Base-by-base conservation (phyloP, 2,797 vertebrate genomes). In the Karalla daura region DNA sequence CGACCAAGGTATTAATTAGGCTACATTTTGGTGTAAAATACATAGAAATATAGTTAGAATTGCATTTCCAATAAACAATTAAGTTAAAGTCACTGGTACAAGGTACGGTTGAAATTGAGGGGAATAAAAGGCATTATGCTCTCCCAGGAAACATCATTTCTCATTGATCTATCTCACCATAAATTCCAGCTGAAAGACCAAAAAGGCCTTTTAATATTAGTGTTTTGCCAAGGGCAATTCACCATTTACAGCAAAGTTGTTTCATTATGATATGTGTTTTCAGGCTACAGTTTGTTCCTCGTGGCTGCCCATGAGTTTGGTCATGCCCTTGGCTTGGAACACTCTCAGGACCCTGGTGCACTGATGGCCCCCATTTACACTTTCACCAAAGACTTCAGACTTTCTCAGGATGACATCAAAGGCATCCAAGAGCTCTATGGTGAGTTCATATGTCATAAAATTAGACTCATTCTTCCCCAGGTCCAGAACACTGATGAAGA, bases 231-330 rank as follows among this genome's bases (percentile, higher is more conserved):
- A 18, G 25, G 8, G 5, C 9, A 2, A 27, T 21, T 21, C 21
- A 20, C 25, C 13, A 25, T 36, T 58, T 32, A 27, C 10, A 36
- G 27, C 21, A 1, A 36, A 1, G 1, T 21, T 6, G 25, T 14
- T 21, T 21, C 5, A 55, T 37, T 62, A 15, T 33, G 5, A 33
- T 40, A 14, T 15, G 0, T 67, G 25, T 72, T 25, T 64, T 41
- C 81, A 99, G 98, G 98, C 32, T 99, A 99, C 90, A 99, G 98
- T 86, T 91, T 99, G 64, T 99, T 99, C 92, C 84, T 98, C 70
- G 98, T 99, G 80, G 98, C 98, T n/a, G 97, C 98, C 68, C 98
- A 99, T 59, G 98, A 99, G 66, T 99, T 99, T 76, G 98, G 98
- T 63, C 98, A 99, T 7, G 98, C 98, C 0, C 93, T 99, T 87